Conservation (phyloP, 2,113 vertebrate species). For the Archocentrus centrarchus region DNA sequence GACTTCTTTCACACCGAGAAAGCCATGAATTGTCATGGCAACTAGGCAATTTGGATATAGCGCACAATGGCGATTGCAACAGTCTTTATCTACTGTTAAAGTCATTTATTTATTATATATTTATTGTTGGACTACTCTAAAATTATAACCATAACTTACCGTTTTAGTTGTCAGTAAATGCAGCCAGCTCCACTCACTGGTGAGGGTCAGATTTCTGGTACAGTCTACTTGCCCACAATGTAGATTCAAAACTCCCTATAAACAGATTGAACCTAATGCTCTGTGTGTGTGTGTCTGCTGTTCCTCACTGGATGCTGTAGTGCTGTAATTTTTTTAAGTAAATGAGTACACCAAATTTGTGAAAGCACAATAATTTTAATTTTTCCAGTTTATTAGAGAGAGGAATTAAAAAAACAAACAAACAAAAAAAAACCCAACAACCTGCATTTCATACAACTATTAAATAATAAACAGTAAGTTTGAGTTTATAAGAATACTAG, state of each 20-base stretch:
- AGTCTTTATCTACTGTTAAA: background rate
- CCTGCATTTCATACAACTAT: background rate
- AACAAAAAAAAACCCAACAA: background rate
- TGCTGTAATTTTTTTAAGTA: background rate
- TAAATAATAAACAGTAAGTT: constrained; percentile 11
- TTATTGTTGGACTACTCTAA: background rate
- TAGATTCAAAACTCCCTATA: background rate
- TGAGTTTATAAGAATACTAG: background rate
- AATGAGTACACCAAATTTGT: background rate
- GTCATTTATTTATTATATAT: background rate
- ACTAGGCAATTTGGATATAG: background rate
- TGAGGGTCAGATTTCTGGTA: background rate
- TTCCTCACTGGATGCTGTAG: background rate
- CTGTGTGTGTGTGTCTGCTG: background rate
- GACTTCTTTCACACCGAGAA: background rate
- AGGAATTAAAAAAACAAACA: background rate
- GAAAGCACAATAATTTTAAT: constrained; percentile 18
- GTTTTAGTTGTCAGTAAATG: background rate
- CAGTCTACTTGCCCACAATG: background rate
- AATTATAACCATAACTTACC: background rate
- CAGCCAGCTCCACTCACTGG: background rate
- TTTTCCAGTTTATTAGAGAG: background rate
- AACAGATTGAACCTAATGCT: background rate
- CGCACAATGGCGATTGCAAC: background rate
- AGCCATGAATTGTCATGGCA: constrained; percentile 21